Base-by-base conservation (phyloP, 2,113 vertebrate genomes). In the Aleadryas rufinucha region DNA sequence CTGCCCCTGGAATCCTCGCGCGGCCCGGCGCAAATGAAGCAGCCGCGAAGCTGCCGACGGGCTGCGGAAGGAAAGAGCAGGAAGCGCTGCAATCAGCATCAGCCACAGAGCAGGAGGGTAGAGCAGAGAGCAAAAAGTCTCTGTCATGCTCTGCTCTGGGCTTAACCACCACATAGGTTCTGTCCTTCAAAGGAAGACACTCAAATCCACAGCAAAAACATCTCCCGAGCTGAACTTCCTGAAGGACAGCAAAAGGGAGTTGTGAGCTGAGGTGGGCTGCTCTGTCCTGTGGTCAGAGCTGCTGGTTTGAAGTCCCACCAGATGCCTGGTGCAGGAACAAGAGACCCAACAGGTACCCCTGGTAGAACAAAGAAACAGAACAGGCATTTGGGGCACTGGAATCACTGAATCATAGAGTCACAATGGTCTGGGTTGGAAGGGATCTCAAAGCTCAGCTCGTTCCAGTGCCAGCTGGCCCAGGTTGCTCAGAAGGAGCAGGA, bases 371-470 rank as follows among this genome's bases (percentile, higher is more conserved):
- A 75, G 42, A 77, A n/a, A 8, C 17, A 54, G 20, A 49, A 3
- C 5, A 13, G 18, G 35, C 0, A 0, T 13, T 18, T 23, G 22
- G 8, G 39, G 11, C 39, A 4, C 6, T 45, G n/a, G 23, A 22
- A 61, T 33, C 42, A 11, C 26, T 4, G 28, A 45, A 6, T 2
- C 78, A 24, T 6, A 4, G 37, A 24, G 20, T 28, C 28, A 14
- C 30, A 10, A 2, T 3, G 26, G 10, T 9, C 37, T 20, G 54
- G 47, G 41, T 9, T 41, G n/a, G 47, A 49, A 56, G 15, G 30
- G n/a, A 20, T 47, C 26, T 31, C 2, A 61, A 35, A 75, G 33
- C n/a, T 59, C 70, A 61, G 35, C 41, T 53, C 2, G 0, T 35
- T 13, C 11, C 70, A 10, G 2, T 9, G n/a, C 13, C 44, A 60